Evolutionary conservation across 2,888 invertebrate species (phyloP).

Genomic region (Protonemura montana): DNA sequence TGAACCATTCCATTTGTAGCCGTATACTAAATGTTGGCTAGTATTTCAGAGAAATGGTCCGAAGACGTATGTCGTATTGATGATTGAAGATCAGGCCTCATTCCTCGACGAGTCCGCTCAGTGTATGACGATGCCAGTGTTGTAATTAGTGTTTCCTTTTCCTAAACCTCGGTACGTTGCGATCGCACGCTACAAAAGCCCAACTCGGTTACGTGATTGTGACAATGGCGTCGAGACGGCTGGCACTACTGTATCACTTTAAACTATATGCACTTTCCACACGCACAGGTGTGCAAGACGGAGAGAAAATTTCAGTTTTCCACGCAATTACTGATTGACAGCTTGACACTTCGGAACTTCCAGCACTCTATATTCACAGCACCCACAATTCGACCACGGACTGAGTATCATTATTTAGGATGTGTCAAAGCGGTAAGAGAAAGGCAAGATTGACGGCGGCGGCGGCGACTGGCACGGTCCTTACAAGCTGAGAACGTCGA

Average conservation of each 20-base stretch:
- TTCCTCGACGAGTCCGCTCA: constrained; percentile 63
- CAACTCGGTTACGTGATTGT: neutral
- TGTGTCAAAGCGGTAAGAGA: neutral
- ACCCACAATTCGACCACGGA: constrained; percentile 46
- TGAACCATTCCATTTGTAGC: constrained; percentile 38
- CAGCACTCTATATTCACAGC: constrained; percentile 47
- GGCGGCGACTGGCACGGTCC: neutral
- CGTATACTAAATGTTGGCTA: constrained; percentile 46
- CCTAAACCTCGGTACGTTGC: constrained; percentile 9
- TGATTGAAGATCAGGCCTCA: constrained; percentile 77
- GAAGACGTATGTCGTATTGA: constrained; percentile 81
- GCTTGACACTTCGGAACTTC: constrained; percentile 41
- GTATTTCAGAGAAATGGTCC: constrained; percentile 76
- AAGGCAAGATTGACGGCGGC: neutral
- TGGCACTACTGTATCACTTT: neutral
- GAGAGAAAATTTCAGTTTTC: neutral
- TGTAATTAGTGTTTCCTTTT: constrained; percentile 18
- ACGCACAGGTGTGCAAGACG: constrained; percentile 14
- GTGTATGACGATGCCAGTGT: constrained; percentile 45
- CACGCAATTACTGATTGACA: neutral
- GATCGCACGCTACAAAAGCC: neutral
- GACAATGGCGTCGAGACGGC: neutral
- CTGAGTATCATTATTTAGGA: constrained; percentile 45
- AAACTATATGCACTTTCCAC: constrained; percentile 2
- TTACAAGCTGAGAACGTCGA: neutral